Evolutionary conservation across 2,888 invertebrate genomes (phyloP), one percentile per base, ranked within the genome.

Genomic region (Cheilosia urbana): DNA sequence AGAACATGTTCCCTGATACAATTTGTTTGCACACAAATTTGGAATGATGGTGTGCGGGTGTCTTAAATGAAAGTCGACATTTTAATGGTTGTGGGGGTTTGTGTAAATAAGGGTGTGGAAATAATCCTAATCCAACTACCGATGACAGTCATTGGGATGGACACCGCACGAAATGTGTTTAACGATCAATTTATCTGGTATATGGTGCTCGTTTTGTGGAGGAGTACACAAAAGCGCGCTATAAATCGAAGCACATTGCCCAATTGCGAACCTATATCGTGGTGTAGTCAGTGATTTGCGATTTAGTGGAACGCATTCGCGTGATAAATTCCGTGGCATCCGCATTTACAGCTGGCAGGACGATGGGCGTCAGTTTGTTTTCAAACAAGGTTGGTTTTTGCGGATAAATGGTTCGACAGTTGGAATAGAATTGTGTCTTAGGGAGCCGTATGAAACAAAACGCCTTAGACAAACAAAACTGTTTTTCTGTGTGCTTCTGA

Each of bases 141-240:
- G 60, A 42, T 76, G 71, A 82, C 82, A 82, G 49, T 53, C 55
- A 37, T 19, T 24, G n/a, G 34, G 19, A 27, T 15, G 24, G 37
- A 60, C 63, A 40, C 69, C 75, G 30, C 30, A 58, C 84, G 30
- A 65, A 75, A 75, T 84, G 75, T 69, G 37, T 69, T 79, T 79
- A 79, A 79, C 78, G 84, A 83, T 72, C 78, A 78, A 78, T 83
- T 73, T 78, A 78, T 62, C 55, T 60, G 55, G 51, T 40, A 42
- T 4, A 13, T 15, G 62, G 24, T 42, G 19, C 24, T 58, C n/a
- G 30, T 60, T 34, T 49, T 24, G 34, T 21, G 37, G 37, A 24
- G 40, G 13, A 27, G 72, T 19, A 9, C 5, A 19, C 30, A 34
- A 55, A 60, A 68, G 73, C 68, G 66, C 37, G 83, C 65, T 53